Conservation (phyloP, 2,797 vertebrate species). For the Ctenopoma multispine region DNA sequence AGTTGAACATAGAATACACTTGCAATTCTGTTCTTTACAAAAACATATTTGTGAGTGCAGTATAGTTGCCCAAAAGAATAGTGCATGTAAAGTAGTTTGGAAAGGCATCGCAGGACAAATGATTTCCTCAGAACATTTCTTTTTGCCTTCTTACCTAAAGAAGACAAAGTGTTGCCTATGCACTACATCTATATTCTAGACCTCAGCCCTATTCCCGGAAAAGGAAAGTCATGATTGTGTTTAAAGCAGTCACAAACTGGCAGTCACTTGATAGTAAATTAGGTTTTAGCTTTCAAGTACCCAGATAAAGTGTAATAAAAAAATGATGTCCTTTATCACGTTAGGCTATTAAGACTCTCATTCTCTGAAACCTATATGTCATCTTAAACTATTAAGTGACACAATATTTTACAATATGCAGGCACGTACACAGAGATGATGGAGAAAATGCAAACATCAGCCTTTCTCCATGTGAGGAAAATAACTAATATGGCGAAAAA, state of each 20-base stretch:
- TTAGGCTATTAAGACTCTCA: background rate
- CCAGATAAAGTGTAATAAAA: background rate
- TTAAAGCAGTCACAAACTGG: background rate
- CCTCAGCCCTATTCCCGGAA: no score
- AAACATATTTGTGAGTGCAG: no score
- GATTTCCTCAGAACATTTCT: no score
- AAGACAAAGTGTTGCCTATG: no score
- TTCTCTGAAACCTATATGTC: constrained; percentile 12
- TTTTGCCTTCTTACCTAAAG: no score
- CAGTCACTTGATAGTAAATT: background rate
- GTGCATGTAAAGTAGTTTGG: no score
- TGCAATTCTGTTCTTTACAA: no score
- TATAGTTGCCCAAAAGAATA: no score
- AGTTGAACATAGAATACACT: no score
- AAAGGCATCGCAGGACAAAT: no score
- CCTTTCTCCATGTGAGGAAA: constrained; percentile 57
- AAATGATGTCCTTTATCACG: background rate
- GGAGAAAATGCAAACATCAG: constrained; percentile 48
- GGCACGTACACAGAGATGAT: constrained; percentile 29
- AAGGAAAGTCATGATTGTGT: no score
- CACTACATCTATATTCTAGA: no score
- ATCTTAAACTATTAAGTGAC: constrained; percentile 6
- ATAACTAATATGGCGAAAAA: constrained; percentile 58
- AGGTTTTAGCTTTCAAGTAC: background rate
- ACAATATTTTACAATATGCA: constrained; percentile 21